phyloP scores from a whole-genome alignment of 2,113 vertebrate genomes.

The Formicarius rufipectus region DNA sequence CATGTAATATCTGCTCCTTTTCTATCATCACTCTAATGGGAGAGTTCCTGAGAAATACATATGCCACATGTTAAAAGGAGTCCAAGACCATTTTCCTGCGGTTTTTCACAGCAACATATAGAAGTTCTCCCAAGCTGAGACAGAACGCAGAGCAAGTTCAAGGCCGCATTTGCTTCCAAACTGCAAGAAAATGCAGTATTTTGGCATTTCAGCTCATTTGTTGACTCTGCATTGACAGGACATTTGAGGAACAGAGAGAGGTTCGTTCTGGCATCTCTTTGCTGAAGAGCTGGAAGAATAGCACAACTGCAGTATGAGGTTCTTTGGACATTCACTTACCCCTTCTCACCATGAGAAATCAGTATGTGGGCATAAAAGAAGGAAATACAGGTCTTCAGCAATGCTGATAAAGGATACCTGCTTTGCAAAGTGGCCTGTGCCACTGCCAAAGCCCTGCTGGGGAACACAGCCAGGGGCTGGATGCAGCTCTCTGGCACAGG shows the following conservation, averaged over 20 bases:
- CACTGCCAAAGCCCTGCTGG: not conserved
- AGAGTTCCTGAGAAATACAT: not conserved
- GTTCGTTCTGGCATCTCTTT: not conserved
- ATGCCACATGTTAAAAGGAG: not conserved
- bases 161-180: not conserved
- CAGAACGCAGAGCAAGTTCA: not conserved
- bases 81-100: not conserved
- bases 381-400: not conserved
- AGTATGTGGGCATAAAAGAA: not conserved
- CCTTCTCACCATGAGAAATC: not conserved
- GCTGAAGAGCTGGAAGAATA: not conserved
- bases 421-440: not conserved
- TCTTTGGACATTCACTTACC: not conserved
- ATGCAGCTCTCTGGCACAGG: rapidly evolving
- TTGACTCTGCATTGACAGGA: not conserved
- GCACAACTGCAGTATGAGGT: not conserved
- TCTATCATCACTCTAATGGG: not conserved
- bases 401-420: not conserved
- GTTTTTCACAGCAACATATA: not conserved
- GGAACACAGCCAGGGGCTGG: not conserved
- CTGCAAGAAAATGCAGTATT: not conserved
- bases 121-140: not conserved
- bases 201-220: not conserved
- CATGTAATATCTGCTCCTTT: not conserved
- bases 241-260: not conserved